Percentiles rank a stretch among this genome's conserved stretches.
These are phyloP conservation scores for Todus mexicanus DNA, from an alignment of 2,797 vertebrate genomes.

Conservation along the genomic window DNA sequence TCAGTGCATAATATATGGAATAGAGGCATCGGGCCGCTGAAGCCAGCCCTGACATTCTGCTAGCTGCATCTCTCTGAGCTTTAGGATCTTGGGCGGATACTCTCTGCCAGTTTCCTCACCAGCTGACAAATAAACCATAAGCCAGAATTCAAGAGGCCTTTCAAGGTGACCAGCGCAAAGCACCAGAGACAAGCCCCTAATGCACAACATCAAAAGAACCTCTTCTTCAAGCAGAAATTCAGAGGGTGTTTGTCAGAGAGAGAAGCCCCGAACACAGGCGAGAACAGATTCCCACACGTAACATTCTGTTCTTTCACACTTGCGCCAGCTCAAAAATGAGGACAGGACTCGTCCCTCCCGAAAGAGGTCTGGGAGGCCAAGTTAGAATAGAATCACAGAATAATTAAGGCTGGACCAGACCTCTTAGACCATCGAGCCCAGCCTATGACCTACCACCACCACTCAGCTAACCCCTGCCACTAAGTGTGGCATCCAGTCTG, in stretches of 20 bases:
- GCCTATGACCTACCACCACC: too few species aligned
- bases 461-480: too few species aligned
- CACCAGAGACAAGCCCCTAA: background rate
- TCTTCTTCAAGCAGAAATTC: background rate
- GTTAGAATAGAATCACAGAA: too few species aligned
- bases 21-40: background rate
- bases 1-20: background rate
- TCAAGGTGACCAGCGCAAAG: background rate
- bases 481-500: too few species aligned
- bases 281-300: background rate
- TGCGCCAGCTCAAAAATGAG: background rate
- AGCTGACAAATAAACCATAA: background rate
- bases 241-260: background rate
- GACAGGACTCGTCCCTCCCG: fast-evolving
- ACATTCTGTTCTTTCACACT: background rate
- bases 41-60: background rate
- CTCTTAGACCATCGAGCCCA: too few species aligned
- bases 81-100: background rate
- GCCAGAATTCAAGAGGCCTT: background rate
- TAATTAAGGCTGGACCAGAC: too few species aligned
- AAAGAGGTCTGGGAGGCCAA: background rate
- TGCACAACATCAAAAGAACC: background rate
- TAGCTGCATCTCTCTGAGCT: background rate
- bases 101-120: background rate
- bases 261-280: background rate